phyloP scores from a whole-genome alignment of 2,888 invertebrate species.

The Leptinotarsa tumamoca region DNA sequence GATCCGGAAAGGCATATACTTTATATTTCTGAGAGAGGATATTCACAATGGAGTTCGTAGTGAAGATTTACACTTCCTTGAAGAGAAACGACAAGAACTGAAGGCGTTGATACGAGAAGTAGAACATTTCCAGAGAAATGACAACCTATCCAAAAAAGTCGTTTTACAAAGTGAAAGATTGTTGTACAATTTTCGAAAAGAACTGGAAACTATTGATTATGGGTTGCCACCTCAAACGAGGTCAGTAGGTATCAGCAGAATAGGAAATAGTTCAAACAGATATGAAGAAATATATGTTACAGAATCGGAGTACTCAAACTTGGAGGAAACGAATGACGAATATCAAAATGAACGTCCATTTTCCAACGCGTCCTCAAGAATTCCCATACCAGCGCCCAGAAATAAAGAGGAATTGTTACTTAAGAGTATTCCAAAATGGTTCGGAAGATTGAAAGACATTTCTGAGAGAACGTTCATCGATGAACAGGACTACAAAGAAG shows the following conservation, averaged over 20 bases:
- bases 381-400: background rate
- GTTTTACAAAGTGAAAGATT: background rate
- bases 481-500: background rate
- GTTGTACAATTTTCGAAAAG: background rate
- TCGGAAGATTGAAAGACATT: background rate
- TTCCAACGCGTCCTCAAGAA: background rate
- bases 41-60: background rate
- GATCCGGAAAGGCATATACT: background rate
- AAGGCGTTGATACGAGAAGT: background rate
- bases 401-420: background rate
- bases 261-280: background rate
- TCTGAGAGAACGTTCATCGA: background rate
- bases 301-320: background rate
- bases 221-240: background rate
- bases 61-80: background rate
- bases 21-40: background rate
- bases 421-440: background rate
- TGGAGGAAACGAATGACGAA: background rate
- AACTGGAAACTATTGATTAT: background rate
- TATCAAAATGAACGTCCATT: background rate
- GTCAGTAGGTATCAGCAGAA: too few species aligned
- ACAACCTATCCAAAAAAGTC: background rate
- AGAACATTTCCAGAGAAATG: background rate
- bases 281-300: background rate
- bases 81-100: background rate